Evolutionary conservation across 2,797 vertebrate species (phyloP).

Genomic region (Scarus forsteni): DNA sequence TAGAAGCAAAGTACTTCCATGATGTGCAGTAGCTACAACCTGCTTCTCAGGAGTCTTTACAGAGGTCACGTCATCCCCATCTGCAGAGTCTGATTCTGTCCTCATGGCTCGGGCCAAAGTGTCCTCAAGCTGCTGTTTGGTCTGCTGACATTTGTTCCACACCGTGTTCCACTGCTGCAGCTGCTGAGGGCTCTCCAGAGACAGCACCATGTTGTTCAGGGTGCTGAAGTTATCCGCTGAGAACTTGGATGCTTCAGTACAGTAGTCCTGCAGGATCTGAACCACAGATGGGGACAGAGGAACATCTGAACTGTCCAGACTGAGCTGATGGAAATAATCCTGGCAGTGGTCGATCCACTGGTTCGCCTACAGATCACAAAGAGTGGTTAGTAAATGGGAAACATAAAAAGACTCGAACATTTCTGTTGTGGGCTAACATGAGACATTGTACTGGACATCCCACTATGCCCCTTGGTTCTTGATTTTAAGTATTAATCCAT

Average conservation of each 20-base stretch:
- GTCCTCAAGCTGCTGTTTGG: constrained; percentile 81
- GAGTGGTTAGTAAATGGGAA: neutral
- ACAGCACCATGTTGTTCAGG: constrained; percentile 79
- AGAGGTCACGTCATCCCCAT: neutral
- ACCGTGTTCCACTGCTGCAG: constrained; percentile 81
- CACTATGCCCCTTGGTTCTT: no score
- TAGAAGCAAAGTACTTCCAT: constrained; percentile 37
- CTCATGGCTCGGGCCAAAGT: constrained; percentile 59
- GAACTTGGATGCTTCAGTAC: constrained; percentile 83
- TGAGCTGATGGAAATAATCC: constrained; percentile 79
- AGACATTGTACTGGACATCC: no score
- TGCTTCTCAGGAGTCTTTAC: constrained; percentile 33
- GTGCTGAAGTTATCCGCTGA: constrained; percentile 84
- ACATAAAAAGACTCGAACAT: no score
- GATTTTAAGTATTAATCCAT: no score
- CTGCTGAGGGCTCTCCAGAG: constrained; percentile 78
- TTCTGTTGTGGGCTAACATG: no score
- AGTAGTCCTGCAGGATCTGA: constrained; percentile 80
- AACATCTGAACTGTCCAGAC: constrained; percentile 51
- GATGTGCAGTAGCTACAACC: constrained; percentile 19
- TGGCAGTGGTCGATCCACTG: constrained; percentile 83
- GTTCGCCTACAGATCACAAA: constrained; percentile 73
- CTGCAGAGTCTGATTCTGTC: constrained; percentile 2
- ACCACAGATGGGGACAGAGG: constrained; percentile 64
- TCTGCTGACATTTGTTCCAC: constrained; percentile 84